Base-by-base conservation (phyloP, 1,140 invertebrate species). In the Aleiodes sp. region DNA sequence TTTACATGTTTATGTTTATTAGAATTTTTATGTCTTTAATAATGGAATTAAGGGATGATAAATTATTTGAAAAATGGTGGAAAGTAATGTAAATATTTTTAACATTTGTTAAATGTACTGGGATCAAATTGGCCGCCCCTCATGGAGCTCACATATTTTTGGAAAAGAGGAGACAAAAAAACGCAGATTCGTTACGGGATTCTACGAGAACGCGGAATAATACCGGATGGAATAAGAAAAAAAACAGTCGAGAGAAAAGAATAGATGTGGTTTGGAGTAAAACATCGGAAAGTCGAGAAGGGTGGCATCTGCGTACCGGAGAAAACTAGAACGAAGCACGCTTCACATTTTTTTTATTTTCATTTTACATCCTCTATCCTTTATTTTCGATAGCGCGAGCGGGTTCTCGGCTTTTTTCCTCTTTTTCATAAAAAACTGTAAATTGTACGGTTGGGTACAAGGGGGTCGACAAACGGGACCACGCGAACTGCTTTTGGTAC, bases 101-200 rank as follows among this genome's bases (percentile, higher is more conserved):
- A n/a, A n/a, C n/a, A n/a, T n/a, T n/a, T n/a, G n/a, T n/a, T 33
- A 33, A 4, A 33, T 33, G 9, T 33, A 33, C 12, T 33, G 12
- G 7, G 7, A 33, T 33, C 31, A 9, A 4, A 33, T 4, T 33
- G 4, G 31, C 31, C 7, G 12, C 31, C 31, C 12, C 31, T 8
- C 7, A 7, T 33, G 7, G 9, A 4, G n/a, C n/a, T 1, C 2
- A 33, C 31, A 8, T 33, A 59, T 59, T 59, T 59, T 26, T 59
- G 37, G 31, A 41, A 61, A 70, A 75, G 72, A 73, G 73, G 19
- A 59, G 29, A 37, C 71, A 77, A 79, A 79, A 79, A 79, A 79
- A 76, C 73, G 73, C 73, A 70, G 75, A 79, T 79, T 79, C 78
- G 78, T 79, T 79, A 79, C 78, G 75, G 70, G 68, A 76, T 72